These are phyloP conservation scores for Andrena dorsata DNA, from an alignment of 2,888 invertebrate species.

Conservation along the genomic window DNA sequence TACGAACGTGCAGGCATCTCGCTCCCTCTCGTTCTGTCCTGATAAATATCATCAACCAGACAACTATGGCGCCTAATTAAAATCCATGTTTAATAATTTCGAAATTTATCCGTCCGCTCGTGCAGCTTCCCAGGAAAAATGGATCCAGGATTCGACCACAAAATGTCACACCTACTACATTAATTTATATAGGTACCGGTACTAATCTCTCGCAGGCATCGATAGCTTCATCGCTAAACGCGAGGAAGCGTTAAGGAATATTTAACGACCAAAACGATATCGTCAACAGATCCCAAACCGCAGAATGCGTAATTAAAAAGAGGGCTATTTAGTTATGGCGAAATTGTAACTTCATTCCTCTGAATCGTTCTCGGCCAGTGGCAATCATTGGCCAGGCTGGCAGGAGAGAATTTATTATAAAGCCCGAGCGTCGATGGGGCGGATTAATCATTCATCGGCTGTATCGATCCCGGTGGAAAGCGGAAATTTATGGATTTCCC, in stretches of 20 bases:
- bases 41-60: not conserved
- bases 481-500: slow-evolving; percentile 52
- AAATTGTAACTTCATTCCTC: not conserved
- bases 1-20: not conserved
- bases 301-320: not conserved
- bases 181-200: no score
- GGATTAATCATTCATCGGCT: slow-evolving; percentile 48
- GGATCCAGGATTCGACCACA: no score
- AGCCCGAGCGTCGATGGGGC: slow-evolving; percentile 13
- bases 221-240: no score
- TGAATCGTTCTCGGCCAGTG: not conserved
- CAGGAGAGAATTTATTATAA: slow-evolving; percentile 14
- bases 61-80: not conserved
- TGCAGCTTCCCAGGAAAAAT: no score
- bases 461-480: slow-evolving; percentile 41
- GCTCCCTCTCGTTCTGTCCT: not conserved
- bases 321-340: not conserved
- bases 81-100: not conserved
- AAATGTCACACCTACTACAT: no score
- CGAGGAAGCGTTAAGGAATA: no score
- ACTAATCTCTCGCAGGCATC: no score
- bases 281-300: not conserved
- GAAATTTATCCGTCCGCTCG: not conserved
- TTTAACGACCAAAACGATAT: not conserved
- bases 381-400: not conserved